Conservation (phyloP, 1,140 invertebrate species). For the Tetranychus cinnabarinus region DNA sequence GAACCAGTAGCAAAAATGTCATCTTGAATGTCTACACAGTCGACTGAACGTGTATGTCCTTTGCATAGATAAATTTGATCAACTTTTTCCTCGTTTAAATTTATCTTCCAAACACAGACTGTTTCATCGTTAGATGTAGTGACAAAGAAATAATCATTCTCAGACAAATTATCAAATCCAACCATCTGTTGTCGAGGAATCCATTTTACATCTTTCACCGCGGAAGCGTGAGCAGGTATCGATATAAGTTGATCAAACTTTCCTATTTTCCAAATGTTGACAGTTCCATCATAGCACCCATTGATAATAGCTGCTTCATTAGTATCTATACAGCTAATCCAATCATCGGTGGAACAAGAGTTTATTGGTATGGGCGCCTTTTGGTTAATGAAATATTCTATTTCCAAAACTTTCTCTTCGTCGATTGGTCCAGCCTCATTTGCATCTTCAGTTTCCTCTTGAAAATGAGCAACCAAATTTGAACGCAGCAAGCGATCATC, state of each 20-base stretch:
- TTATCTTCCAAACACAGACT: conserved; percentile 70
- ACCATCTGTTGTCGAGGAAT: conserved; percentile 26
- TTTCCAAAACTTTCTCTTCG: neutral
- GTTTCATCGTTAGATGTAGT: conserved; percentile 43
- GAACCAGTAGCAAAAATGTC: conserved; percentile 57
- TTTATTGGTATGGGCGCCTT: conserved; percentile 76
- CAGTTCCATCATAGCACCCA: conserved; percentile 81
- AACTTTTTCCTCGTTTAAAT: conserved; percentile 34
- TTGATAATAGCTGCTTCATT: conserved; percentile 57
- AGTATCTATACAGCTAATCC: conserved; percentile 62
- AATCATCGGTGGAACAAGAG: conserved; percentile 77
- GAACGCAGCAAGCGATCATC: neutral
- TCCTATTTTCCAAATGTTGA: conserved; percentile 64
- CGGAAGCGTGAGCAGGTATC: conserved; percentile 58
- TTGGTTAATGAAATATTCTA: conserved; percentile 27
- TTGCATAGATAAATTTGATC: conserved; percentile 52
- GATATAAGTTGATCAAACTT: conserved; percentile 49
- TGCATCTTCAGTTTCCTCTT: neutral
- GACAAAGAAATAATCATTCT: conserved; percentile 7
- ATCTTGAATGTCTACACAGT: conserved; percentile 37
- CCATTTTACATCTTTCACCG: conserved; percentile 69
- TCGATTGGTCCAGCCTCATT: neutral
- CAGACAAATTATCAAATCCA: neutral
- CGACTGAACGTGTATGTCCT: conserved; percentile 67
- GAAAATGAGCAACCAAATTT: neutral